phyloP scores from a whole-genome alignment of 2,888 invertebrate species.

The Sericinus montela region DNA sequence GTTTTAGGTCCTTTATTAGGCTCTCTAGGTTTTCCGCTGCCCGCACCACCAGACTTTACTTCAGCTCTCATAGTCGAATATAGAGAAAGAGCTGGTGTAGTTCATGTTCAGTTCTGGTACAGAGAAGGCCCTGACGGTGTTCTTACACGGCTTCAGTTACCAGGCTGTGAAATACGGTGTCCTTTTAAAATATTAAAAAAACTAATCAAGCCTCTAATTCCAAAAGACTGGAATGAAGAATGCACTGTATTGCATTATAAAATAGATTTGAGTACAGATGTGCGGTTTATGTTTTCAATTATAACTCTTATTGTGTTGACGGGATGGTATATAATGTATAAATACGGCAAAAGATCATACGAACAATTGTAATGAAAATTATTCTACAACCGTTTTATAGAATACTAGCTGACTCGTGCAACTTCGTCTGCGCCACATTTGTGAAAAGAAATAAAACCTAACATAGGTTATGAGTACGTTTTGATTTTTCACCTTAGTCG shows the following conservation, averaged over 20 bases:
- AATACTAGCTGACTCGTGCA: background rate
- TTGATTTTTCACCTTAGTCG: too few relatives aligned
- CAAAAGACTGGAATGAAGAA: slow-evolving; percentile 20
- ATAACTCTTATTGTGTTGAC: slow-evolving; percentile 1
- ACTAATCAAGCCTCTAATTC: slow-evolving; percentile 15
- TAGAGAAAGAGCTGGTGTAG: slow-evolving; percentile 1
- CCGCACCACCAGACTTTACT: slow-evolving; percentile 16
- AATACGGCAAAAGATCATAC: background rate
- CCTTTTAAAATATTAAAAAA: slow-evolving; percentile 9
- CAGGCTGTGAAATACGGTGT: slow-evolving; percentile 17
- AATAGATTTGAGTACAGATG: background rate
- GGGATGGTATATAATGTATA: slow-evolving; percentile 3
- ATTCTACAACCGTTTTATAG: background rate
- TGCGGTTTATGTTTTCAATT: background rate
- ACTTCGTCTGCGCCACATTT: too few relatives aligned
- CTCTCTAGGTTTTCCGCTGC: slow-evolving; percentile 12
- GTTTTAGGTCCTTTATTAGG: slow-evolving; percentile 16
- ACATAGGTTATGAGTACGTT: too few relatives aligned
- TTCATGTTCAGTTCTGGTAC: slow-evolving; percentile 19
- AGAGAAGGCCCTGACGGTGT: slow-evolving; percentile 9
- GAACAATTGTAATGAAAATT: background rate
- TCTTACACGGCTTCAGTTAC: slow-evolving; percentile 7
- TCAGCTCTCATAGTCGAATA: slow-evolving; percentile 18
- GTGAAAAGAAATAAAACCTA: too few relatives aligned
- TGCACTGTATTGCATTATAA: background rate